Base-by-base conservation (phyloP, 2,888 invertebrate genomes). In the Latrodectus elegans region DNA sequence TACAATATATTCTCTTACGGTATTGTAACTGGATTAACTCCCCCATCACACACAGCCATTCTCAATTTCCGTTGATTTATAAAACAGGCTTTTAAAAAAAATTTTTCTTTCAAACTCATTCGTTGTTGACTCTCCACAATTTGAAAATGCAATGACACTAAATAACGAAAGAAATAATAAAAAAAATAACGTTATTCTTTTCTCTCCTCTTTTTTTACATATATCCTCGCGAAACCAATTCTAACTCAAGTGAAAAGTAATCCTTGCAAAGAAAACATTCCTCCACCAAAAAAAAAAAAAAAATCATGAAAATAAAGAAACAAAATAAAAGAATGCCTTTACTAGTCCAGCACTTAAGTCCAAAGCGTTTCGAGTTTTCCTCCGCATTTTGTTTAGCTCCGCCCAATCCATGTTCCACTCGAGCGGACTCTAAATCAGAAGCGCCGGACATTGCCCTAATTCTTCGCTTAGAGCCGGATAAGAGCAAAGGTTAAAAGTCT, bases 341-440 rank as follows among this genome's bases (percentile, higher is more conserved):
- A 12, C 60, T 60, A 60, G 60, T 60, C n/a, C 60, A 11, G 60
- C 60, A 60, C 60, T 60, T 60, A 60, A 60, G 60, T 60, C 60
- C 60, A 15, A 60, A 60, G 60, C 60, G 60, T n/a, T n/a, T 11
- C 6, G 60, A 60, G 60, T 60, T 60, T 60, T n/a, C n/a, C 12
- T 12, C 14, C 12, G 60, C 60, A n/a, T 60, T 60, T 67, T 67
- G 81, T 81, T 68, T 74, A 68, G 81, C 81, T 53, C 81, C 81
- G 73, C 81, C 81, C 65, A 73, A 81, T 81, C 74, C 81, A 52
- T 81, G 81, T 81, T 74, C 73, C 81, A 73, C 65, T 53, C 81
- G 73, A 65, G 8, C 15, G 81, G 52, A 52, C 81, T 81, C 81
- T 81, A 81, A 81, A 81, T 81, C 81, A 81, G 81, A 67, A 81